Evolutionary conservation across 2,888 invertebrate genomes (phyloP), one percentile per base, ranked within the genome.

Genomic region (Drosophila formosana): DNA sequence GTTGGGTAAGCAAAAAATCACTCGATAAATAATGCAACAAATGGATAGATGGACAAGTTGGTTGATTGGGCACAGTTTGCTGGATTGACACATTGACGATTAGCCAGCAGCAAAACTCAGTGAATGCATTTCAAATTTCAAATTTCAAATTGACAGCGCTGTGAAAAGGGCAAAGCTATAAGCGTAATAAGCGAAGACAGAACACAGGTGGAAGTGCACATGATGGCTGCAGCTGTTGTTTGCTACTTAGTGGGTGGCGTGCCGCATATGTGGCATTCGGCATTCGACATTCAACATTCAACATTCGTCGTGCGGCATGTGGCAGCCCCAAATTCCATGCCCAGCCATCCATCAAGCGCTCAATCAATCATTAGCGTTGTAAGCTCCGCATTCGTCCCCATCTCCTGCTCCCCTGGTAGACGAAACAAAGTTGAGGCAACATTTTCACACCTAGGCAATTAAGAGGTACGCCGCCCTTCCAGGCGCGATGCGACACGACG

Each of bases 181-280:
- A 88, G 73, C 73, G 81, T 88, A 88, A 84, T 83, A 68, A 13
- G 52, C 11, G 50, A 18, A 51, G 25, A 11, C 6, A 37, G 30
- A 30, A 49, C 46, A 45, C 79, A 74, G 85, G 70, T 73, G 67
- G 72, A 86, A 86, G 78, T 84, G 87, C 88, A 88, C 71, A 77
- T 82, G 89, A 79, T 89, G 89, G 77, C 67, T 74, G 82, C 89
- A 90, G 89, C 89, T 90, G 89, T 77, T 90, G 88, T 68, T 60
- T 28, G 43, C 39, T 63, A 39, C 53, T 63, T 51, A 39, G 28
- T 58, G 9, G 13, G 9, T 13, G 45, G 50, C 18, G 11, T 52
- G 58, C 50, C 43, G 13, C 25, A 50, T 32, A 75, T 68, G 67
- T 55, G 68, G 68, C 53, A 43, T 25, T 18, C 9, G 28, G 45